Evolutionary conservation across 2,888 invertebrate species (phyloP).

Genomic region (Pachliopta kotzebuea): DNA sequence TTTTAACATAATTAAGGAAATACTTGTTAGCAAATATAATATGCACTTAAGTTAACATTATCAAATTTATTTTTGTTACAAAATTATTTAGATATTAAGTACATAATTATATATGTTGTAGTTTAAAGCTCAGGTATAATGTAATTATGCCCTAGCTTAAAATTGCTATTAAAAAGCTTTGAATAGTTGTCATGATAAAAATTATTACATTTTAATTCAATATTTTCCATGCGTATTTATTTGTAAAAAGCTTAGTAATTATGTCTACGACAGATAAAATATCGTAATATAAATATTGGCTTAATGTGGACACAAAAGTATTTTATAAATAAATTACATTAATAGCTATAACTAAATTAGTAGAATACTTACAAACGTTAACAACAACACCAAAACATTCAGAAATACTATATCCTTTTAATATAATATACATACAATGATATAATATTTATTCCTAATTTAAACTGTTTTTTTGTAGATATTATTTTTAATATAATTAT

Average conservation of each 20-base stretch:
- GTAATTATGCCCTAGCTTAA: background rate
- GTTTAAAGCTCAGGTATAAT: background rate
- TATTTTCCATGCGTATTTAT: background rate
- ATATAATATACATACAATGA: background rate
- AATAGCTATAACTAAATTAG: background rate
- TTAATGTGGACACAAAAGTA: background rate
- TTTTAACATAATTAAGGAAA: no score
- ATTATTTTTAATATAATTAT: no score
- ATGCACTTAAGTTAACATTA: no score
- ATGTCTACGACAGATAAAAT: background rate
- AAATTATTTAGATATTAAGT: no score
- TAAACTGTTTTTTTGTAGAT: no score
- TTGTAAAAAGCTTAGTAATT: background rate
- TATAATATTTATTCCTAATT: background rate
- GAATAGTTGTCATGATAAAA: background rate
- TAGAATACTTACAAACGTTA: background rate
- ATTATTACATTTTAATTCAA: background rate
- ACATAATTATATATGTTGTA: background rate
- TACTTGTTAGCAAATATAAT: no score
- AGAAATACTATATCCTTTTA: background rate
- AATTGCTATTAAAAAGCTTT: background rate
- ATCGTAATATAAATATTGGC: background rate
- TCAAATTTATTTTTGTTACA: no score
- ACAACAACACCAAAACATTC: background rate
- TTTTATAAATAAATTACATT: background rate